These are phyloP conservation scores for Tanaodytes sp. DNA, from an alignment of 2,888 invertebrate genomes.

Conservation along the genomic window DNA sequence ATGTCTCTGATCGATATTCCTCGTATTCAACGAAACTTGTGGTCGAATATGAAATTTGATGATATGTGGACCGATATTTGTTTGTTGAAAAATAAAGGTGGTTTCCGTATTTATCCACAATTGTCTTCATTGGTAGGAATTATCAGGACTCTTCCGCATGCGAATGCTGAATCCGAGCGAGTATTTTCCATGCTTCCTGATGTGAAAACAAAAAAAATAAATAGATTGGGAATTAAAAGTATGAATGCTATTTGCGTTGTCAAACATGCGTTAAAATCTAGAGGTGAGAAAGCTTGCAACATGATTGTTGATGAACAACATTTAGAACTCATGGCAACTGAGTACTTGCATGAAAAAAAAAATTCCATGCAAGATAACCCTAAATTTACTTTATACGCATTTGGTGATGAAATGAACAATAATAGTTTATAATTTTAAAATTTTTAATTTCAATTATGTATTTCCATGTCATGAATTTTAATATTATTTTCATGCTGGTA, in stretches of 20 bases:
- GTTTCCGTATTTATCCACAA: conserved; percentile 1
- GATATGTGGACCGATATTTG: conserved; percentile 16
- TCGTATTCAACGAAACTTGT: conserved; percentile 17
- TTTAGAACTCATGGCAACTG: background rate
- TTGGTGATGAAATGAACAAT: too few species aligned
- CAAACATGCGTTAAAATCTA: conserved; percentile 20
- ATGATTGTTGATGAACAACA: conserved; percentile 14
- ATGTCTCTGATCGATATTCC: background rate
- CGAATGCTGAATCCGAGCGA: conserved; percentile 10
- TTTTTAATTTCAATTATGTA: too few species aligned
- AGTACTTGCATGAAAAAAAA: too few species aligned
- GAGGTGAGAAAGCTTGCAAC: conserved; percentile 19
- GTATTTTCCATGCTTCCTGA: conserved; percentile 19
- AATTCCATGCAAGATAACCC: too few species aligned
- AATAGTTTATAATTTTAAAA: too few species aligned
- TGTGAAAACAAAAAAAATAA: conserved; percentile 30
- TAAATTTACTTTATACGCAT: too few species aligned
- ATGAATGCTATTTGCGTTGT: conserved; percentile 31
- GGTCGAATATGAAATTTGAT: conserved; percentile 15
- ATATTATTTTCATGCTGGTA: too few species aligned
- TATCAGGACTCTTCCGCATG: conserved; percentile 8
- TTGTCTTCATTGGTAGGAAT: background rate
- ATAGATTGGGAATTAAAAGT: conserved; percentile 3
- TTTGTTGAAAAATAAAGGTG: background rate
- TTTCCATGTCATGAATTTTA: too few species aligned